These are phyloP conservation scores for Listrodromus nycthemerus DNA, from an alignment of 2,888 invertebrate genomes.

Conservation along the genomic window DNA sequence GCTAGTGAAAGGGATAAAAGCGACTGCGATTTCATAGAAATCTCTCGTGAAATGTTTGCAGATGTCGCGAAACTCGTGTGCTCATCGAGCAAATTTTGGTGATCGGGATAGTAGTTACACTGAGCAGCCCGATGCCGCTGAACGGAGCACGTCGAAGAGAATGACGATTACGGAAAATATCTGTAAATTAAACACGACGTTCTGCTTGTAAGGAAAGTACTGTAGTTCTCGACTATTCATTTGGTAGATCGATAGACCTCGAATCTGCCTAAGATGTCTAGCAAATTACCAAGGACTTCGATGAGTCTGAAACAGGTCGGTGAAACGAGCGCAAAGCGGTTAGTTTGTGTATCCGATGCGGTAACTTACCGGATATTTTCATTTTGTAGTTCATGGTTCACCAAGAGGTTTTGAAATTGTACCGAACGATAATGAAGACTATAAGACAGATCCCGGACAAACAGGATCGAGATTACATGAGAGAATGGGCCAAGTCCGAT, in stretches of 20 bases:
- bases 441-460: conserved; percentile 89
- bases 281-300: conserved; percentile 67
- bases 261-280: conserved; percentile 36
- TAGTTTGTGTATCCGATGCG: background rate
- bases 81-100: background rate
- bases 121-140: conserved; percentile 6
- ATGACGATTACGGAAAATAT: conserved; percentile 22
- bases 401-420: conserved; percentile 91
- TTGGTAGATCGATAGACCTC: background rate
- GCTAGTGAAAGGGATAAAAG: conserved; percentile 24
- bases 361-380: conserved; percentile 50
- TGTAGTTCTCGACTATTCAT: background rate
- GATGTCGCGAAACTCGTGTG: conserved; percentile 38
- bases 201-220: background rate
- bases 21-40: background rate
- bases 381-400: conserved; percentile 91
- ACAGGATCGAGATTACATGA: conserved; percentile 88
- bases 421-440: conserved; percentile 90
- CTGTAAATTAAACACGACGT: conserved; percentile 5
- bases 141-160: conserved; percentile 8
- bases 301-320: conserved; percentile 76
- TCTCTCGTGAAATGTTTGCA: background rate
- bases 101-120: conserved; percentile 6
- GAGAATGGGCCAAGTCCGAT: conserved; percentile 90
- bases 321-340: conserved; percentile 19